These are phyloP conservation scores for Microctonus brassicae DNA, from an alignment of 2,888 invertebrate species.

Conservation along the genomic window DNA sequence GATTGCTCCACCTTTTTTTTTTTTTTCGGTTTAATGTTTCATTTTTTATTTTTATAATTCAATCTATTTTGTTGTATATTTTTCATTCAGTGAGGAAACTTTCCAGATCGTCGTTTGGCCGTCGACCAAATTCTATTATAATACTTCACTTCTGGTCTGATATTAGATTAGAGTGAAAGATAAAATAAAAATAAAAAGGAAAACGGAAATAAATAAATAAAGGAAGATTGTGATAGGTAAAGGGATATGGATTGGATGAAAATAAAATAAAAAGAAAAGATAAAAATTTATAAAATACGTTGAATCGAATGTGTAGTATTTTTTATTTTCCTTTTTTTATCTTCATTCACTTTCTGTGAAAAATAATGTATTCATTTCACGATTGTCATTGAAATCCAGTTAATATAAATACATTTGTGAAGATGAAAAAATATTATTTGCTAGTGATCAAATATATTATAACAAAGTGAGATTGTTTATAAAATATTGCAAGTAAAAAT, in stretches of 20 bases:
- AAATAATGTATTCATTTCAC: background rate
- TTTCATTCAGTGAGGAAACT: constrained; percentile 15
- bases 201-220: background rate
- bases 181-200: constrained; percentile 4
- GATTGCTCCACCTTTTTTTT: constrained; percentile 14
- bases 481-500: too few species aligned
- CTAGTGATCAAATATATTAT: too few species aligned
- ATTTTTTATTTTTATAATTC: constrained; percentile 1
- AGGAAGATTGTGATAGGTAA: constrained; percentile 9
- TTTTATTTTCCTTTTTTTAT: background rate
- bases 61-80: too few species aligned
- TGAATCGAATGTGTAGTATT: background rate
- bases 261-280: too few species aligned
- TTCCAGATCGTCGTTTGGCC: constrained; percentile 33
- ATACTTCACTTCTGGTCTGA: constrained; percentile 27
- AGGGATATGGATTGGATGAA: background rate
- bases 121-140: constrained; percentile 35
- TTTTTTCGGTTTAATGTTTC: constrained; percentile 6
- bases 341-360: background rate
- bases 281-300: background rate
- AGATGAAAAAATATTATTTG: too few species aligned
- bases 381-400: too few species aligned
- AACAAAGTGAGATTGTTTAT: too few species aligned
- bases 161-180: background rate
- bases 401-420: too few species aligned